These are phyloP conservation scores for Lagopus leucura DNA, from an alignment of 2,113 vertebrate species.

Conservation along the genomic window DNA sequence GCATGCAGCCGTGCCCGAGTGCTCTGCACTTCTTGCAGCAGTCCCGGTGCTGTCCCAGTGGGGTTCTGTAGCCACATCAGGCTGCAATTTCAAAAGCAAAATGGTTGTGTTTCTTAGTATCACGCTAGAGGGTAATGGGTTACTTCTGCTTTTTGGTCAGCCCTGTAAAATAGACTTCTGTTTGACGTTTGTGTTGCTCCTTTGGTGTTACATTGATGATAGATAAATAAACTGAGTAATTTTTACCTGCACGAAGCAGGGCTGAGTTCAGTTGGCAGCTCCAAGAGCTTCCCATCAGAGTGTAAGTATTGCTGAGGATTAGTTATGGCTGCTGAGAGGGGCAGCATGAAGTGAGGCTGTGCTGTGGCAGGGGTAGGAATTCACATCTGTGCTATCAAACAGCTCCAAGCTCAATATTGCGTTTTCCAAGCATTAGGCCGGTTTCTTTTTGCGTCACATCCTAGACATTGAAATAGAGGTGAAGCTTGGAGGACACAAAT, in stretches of 20 bases:
- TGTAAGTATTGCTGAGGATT: neutral
- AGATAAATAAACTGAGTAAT: neutral
- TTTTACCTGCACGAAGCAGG: neutral
- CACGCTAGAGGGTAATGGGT: neutral
- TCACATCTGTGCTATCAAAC: neutral
- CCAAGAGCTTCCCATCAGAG: neutral
- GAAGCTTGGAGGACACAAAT: neutral
- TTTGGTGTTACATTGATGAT: neutral
- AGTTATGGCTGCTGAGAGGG: neutral
- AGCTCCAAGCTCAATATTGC: neutral
- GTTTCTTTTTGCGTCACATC: neutral
- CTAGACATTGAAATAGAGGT: neutral
- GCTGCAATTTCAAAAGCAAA: neutral
- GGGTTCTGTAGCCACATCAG: neutral
- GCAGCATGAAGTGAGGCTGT: neutral
- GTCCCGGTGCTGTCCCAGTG: neutral
- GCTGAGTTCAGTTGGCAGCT: neutral
- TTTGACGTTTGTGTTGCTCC: neutral
- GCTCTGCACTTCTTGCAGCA: neutral
- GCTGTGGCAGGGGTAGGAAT: neutral
- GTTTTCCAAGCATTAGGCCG: neutral
- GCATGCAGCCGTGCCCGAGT: accelerated
- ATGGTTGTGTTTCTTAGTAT: neutral
- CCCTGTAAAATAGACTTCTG: neutral
- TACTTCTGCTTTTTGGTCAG: slow-evolving; percentile 8